Conservation (phyloP, 2,888 invertebrate species). For the Brachypalpus laphriformis region DNA sequence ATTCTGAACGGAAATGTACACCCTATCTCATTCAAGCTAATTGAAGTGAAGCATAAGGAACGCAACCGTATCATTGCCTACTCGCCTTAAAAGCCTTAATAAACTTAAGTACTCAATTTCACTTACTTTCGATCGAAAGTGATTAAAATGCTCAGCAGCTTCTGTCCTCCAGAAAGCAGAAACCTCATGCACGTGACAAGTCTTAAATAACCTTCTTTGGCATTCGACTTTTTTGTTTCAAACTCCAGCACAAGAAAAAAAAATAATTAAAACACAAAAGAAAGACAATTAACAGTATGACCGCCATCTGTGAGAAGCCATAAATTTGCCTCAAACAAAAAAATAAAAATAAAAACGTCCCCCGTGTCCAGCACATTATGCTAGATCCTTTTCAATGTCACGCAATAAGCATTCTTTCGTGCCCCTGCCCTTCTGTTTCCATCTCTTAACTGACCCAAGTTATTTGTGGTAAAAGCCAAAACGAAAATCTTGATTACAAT, state of each 20-base stretch:
- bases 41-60: too few species aligned
- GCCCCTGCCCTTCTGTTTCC: constrained; percentile 1
- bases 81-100: too few species aligned
- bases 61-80: too few species aligned
- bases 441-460: constrained; percentile 28
- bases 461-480: constrained; percentile 29
- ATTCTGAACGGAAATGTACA: too few species aligned
- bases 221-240: background rate
- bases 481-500: constrained; percentile 36
- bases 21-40: too few species aligned
- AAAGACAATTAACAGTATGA: constrained; percentile 50
- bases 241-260: background rate
- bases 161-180: background rate
- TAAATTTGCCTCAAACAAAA: constrained; percentile 27
- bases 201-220: background rate
- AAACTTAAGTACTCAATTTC: background rate
- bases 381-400: constrained; percentile 53
- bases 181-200: background rate
- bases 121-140: background rate
- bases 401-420: constrained; percentile 31
- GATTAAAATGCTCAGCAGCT: background rate
- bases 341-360: background rate
- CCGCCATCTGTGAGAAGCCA: constrained; percentile 39
- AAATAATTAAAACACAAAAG: constrained; percentile 44
- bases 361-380: constrained; percentile 16